phyloP scores from a whole-genome alignment of 2,888 invertebrate genomes.

The Schizaphis graminum region DNA sequence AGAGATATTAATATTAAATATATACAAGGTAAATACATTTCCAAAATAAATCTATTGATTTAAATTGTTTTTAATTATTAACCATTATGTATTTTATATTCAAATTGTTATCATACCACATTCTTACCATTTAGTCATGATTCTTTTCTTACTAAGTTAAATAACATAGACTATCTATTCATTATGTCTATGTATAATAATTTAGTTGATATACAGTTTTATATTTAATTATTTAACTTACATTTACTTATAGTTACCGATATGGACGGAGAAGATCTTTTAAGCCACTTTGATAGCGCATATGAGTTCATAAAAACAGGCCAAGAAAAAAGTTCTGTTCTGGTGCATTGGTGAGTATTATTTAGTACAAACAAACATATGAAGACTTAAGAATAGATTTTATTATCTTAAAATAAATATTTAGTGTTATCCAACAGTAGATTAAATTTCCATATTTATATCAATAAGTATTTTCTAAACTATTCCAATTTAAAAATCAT shows the following conservation, averaged over 20 bases:
- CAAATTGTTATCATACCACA: not conserved
- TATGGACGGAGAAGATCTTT: constrained; percentile 86
- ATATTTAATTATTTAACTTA: constrained; percentile 66
- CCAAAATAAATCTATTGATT: not conserved
- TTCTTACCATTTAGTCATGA: not conserved
- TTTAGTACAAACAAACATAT: not conserved
- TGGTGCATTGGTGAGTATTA: constrained; percentile 85
- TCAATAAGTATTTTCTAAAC: not conserved
- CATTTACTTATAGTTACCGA: constrained; percentile 78
- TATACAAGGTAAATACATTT: constrained; percentile 76
- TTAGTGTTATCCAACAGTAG: not conserved
- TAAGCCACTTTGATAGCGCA: constrained; percentile 83
- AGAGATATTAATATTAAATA: constrained; percentile 80
- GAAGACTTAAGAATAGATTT: not conserved
- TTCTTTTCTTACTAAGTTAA: not conserved
- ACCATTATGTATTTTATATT: not conserved
- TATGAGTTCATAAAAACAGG: constrained; percentile 83
- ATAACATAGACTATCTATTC: not conserved
- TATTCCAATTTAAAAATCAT: not conserved
- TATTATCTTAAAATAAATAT: not conserved
- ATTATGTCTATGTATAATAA: not conserved
- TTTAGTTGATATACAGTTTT: constrained; percentile 16
- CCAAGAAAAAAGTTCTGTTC: constrained; percentile 78
- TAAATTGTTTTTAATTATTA: not conserved
- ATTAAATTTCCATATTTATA: not conserved